Evolutionary conservation across 2,888 invertebrate genomes (phyloP), one percentile per base, ranked within the genome.

Genomic region (Dynastes hyllus): DNA sequence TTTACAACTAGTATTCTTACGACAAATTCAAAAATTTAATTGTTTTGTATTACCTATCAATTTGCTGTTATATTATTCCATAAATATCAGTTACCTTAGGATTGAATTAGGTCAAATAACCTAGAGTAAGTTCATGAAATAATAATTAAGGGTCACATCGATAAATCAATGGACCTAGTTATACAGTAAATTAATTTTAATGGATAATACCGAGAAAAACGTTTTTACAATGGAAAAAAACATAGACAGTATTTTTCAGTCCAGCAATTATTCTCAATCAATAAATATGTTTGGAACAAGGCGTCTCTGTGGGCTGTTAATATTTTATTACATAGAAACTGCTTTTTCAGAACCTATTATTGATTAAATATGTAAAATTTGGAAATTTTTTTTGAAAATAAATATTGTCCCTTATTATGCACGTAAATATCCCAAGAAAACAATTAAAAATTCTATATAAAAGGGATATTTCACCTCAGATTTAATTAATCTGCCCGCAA

Each of bases 111-210:
- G 73, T 75, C 73, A 40, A 75, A 61, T 75, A 61, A 45, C 73
- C 73, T 61, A 75, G 6, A 75, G 40, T 61, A 58, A 75, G n/a
- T 55, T 61, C 73, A 75, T 61, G 40, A 75, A 61, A 61, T 75
- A 61, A 27, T 45, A 75, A 45, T 45, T 11, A 45, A 22, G 11
- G 22, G 40, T 45, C 61, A 61, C 61, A 75, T 75, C 73, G 45
- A 75, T 75, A 75, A 75, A 75, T 75, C 73, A 75, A 75, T 75
- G 73, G 45, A 37, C 55, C 55, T 55, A 55, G 55, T 71, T 71
- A 71, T 29, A 61, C 11, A 13, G 40, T 45, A 29, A 45, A 75
- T 75, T 63, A 75, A 75, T 75, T 75, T 61, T 75, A 61, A 75
- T 75, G 73, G 61, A 13, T 45, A 9, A 50, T 75, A 55, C 37